These are phyloP conservation scores for Apodemia duryi DNA, from an alignment of 2,888 invertebrate species.

Conservation along the genomic window DNA sequence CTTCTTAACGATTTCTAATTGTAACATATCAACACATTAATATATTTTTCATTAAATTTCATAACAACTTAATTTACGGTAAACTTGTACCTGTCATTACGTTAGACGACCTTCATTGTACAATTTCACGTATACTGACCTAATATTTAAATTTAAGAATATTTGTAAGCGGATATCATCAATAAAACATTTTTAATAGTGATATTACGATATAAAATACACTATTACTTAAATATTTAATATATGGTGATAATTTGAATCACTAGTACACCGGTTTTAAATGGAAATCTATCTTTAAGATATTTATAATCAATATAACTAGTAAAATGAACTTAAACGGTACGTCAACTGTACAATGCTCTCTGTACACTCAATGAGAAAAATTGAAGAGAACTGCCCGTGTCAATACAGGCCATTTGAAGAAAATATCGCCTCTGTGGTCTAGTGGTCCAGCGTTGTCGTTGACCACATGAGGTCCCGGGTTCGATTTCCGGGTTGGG, in stretches of 20 bases:
- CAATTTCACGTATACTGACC: conserved; percentile 1
- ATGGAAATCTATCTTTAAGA: conserved; percentile 28
- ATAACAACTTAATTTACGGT: not conserved
- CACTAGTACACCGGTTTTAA: conserved; percentile 21
- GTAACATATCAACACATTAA: not conserved
- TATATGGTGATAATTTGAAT: conserved; percentile 5
- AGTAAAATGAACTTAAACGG: conserved; percentile 31
- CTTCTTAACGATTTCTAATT: too few relatives aligned
- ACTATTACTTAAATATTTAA: conserved; percentile 4
- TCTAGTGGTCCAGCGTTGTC: too few relatives aligned
- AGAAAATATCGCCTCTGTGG: too few relatives aligned
- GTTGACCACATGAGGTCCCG: too few relatives aligned
- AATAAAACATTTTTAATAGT: conserved; percentile 8
- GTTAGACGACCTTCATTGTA: conserved; percentile 6
- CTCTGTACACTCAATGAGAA: conserved; percentile 29
- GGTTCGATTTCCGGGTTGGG: too few relatives aligned
- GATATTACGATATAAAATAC: conserved; percentile 7
- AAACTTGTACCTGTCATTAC: not conserved
- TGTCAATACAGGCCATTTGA: too few relatives aligned
- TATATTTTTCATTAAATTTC: conserved; percentile 1
- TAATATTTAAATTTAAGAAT: conserved; percentile 5
- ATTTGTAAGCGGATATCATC: conserved; percentile 8
- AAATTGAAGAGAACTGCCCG: too few relatives aligned
- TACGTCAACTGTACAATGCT: conserved; percentile 31
- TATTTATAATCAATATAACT: conserved; percentile 31